A percentile compares a stretch with the other conserved stretches of the same genome.
Conservation (phyloP, 2,797 vertebrate species). For the Schizopygopsis malacanthus region DNA sequence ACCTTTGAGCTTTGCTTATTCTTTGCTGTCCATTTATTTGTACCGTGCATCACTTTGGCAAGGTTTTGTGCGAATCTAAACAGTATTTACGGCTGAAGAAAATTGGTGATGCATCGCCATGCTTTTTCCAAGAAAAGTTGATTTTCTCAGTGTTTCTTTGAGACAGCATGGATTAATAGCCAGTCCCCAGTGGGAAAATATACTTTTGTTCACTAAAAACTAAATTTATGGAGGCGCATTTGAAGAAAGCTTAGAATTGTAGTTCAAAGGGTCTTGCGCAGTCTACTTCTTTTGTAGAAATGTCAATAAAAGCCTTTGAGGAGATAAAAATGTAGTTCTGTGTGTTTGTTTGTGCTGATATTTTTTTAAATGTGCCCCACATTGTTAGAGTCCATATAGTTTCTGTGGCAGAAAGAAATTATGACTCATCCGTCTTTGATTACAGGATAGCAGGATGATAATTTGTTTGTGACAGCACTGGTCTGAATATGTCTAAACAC, state of each 20-base stretch:
- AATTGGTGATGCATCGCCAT: neutral
- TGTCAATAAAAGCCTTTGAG: neutral
- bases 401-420: slow-evolving; percentile 13
- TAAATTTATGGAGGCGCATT: neutral
- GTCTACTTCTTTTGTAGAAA: neutral
- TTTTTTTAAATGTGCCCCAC: neutral
- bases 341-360: neutral
- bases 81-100: neutral
- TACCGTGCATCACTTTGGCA: neutral
- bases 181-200: neutral
- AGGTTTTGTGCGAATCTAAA: neutral
- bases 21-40: neutral
- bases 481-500: slow-evolving; percentile 40
- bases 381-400: slow-evolving; percentile 1
- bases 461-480: slow-evolving; percentile 41
- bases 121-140: neutral
- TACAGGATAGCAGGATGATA: slow-evolving; percentile 30
- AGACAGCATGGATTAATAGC: slow-evolving; percentile 5
- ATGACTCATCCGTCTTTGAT: slow-evolving; percentile 35
- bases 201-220: neutral
- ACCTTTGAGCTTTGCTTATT: neutral
- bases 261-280: neutral
- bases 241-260: neutral
- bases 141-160: neutral
- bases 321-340: neutral